These are phyloP conservation scores for Drosophila pectinifera DNA, from an alignment of 1,140 invertebrate species.

Conservation along the genomic window DNA sequence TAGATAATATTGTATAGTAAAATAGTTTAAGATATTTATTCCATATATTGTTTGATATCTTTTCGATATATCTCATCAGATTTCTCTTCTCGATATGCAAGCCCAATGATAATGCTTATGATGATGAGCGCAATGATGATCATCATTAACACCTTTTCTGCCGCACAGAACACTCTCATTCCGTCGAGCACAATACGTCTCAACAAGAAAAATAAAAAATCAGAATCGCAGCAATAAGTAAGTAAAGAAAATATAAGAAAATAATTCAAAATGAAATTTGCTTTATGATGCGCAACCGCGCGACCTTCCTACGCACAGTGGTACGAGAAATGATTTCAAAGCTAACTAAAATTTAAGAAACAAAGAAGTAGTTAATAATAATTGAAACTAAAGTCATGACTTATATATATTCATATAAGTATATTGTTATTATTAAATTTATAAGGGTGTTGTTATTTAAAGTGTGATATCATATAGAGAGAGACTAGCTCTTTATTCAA, in stretches of 20 bases:
- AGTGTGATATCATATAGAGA: no score
- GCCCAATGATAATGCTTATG: conserved; percentile 34
- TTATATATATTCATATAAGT: no score
- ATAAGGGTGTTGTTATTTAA: no score
- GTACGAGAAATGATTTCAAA: neutral
- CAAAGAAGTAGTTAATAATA: no score
- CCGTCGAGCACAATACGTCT: conserved; percentile 66
- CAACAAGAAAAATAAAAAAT: conserved; percentile 48
- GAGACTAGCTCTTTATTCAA: no score
- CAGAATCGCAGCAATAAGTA: conserved; percentile 28
- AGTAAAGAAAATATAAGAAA: conserved; percentile 73
- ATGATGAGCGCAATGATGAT: conserved; percentile 76
- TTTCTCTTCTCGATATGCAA: no score
- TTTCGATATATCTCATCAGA: neutral
- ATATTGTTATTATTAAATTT: no score
- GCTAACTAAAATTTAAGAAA: neutral
- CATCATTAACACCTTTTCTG: conserved; percentile 83
- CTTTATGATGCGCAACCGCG: conserved; percentile 84
- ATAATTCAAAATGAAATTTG: conserved; percentile 85
- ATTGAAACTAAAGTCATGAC: no score
- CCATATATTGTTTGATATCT: neutral
- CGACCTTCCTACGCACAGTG: conserved; percentile 72
- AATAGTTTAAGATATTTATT: no score
- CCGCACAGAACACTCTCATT: conserved; percentile 60
- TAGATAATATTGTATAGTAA: no score